Base-by-base conservation (phyloP, 2,888 invertebrate species). In the Miltochrista miniata region DNA sequence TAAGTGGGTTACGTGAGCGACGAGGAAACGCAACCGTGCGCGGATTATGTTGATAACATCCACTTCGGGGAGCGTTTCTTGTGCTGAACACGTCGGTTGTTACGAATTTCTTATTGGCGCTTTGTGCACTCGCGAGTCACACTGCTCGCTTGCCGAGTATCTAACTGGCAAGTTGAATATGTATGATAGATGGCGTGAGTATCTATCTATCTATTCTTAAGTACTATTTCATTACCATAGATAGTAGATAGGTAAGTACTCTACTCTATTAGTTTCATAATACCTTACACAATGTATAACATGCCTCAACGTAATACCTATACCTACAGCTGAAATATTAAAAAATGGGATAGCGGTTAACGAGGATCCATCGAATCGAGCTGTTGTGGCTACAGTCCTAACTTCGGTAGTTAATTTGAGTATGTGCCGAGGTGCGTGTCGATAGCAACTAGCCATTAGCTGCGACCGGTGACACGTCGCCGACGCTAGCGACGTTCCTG, bases 1-100 rank as follows among this genome's bases (percentile, higher is more conserved):
- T 72, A 79, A 81, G 79, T 81, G 80, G 74, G 74, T 81, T 80
- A 78, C 74, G 76, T 74, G 76, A 68, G 68, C 72, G 65, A 72
- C 58, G 74, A 74, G 57, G 72, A 72, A 79, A 74, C 75, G 77
- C 76, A 76, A 58, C 73, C 63, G 73, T 64, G 76, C 78, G 74
- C 74, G 73, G 72, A 72, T 68, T 69, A 69, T 69, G 69, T 59
- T 56, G 69, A 68, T 69, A 68, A 68, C 61, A 68, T 66, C 68
- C 58, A 59, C 60, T 60, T 61, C 59, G 68, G 68, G 59, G 64
- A 65, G 59, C 63, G 61, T 57, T 64, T 55, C 66, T 57, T 55
- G 65, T 58, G 54, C 57, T 59, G 53, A 48, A 54, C 46, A 47
- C 31, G 8, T 9, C 50, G 41, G 51, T 46, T 54, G 52, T 55